These are phyloP conservation scores for Heloderma charlesbogerti DNA, from an alignment of 2,113 vertebrate genomes.

Conservation along the genomic window DNA sequence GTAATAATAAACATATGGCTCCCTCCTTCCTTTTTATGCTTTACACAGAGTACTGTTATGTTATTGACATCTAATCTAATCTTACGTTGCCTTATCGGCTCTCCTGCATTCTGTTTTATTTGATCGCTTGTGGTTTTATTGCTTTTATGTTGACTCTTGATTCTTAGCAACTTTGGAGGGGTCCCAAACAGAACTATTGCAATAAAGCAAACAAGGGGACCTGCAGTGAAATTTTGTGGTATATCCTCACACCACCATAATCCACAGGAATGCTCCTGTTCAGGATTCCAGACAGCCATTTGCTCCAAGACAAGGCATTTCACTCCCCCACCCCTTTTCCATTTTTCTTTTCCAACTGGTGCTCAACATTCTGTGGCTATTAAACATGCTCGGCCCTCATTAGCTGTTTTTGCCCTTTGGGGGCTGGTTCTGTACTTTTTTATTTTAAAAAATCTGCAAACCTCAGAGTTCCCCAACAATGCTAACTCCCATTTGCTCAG, in stretches of 20 bases:
- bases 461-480: neutral
- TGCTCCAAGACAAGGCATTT: neutral
- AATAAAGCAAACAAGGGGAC: neutral
- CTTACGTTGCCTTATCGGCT: neutral
- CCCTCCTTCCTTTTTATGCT: neutral
- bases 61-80: neutral
- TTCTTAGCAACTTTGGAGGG: neutral
- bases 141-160: neutral
- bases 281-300: neutral
- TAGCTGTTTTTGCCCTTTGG: neutral
- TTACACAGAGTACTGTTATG: conserved; percentile 2
- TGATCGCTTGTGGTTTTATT: neutral
- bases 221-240: neutral
- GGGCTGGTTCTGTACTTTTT: neutral
- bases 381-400: neutral
- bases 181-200: neutral
- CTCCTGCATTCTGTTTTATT: neutral
- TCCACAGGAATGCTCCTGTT: no score
- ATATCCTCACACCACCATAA: neutral
- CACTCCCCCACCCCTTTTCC: neutral
- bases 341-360: neutral
- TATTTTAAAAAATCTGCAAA: neutral
- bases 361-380: neutral
- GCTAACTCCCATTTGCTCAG: no score
- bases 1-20: neutral